Base-by-base conservation (phyloP, 2,113 vertebrate species). In the Pterocles burchelli region DNA sequence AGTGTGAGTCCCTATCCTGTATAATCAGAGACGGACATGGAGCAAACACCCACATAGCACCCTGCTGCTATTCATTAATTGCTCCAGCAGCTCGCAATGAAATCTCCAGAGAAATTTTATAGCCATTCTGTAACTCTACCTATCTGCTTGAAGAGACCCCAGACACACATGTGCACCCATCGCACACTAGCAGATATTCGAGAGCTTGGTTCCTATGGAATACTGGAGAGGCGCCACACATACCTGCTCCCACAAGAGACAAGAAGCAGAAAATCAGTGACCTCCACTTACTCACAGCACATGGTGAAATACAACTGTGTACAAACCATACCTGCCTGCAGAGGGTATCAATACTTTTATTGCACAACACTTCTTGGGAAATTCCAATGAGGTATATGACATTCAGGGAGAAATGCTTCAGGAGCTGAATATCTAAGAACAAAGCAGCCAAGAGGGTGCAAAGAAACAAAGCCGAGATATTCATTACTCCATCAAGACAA, bases 1-100 rank as follows among this genome's bases (percentile, higher is more conserved):
- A 95, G 91, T 91, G 85, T 18, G 3, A 96, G 82, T 85, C 93
- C 75, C 70, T 95, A 79, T 92, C 94, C 91, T 94, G 91, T 88
- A 77, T 58, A 95, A 94, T 93, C 78, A 94, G 88, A 92, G 75
- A 91, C 79, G 95, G 93, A 75, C 92, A 95, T 71, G 65, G 71
- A 97, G 86, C 86, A 96, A 97, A 94, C 94, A 91, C 94, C 90
- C 93, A 96, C 95, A 38, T 61, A 92, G 80, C 90, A 92, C 88
- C 96, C 92, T 90, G 89, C 96, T 96, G 95, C 87, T 94, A 67
- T 88, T 92, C 94, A 94, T 95, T 94, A 96, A 92, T 91, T 20
- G 43, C 87, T 94, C 88, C 22, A 1, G 66, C 82, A 93, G 91
- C 78, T 95, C 15, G 4, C 79, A 70, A 22, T 88, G 92, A 90